Evolutionary conservation across 2,113 vertebrate species (phyloP).

Genomic region (Azemiops feae): DNA sequence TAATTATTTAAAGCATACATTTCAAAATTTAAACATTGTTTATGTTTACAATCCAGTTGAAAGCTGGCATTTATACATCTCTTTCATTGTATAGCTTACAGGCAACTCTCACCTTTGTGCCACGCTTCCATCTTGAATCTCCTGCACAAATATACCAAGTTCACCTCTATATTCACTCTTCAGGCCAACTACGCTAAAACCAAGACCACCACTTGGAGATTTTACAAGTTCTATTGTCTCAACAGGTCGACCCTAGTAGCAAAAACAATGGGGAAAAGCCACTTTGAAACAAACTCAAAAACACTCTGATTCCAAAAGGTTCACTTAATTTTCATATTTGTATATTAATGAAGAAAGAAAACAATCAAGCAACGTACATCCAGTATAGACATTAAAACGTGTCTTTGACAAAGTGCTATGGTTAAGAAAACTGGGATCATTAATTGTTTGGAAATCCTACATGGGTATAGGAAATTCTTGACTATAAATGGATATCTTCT

Average conservation of each 20-base stretch:
- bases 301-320: background rate
- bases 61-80: background rate
- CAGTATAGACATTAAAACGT: background rate
- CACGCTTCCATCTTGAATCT: slow-evolving; percentile 89
- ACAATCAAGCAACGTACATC: background rate
- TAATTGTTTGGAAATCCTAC: background rate
- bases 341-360: background rate
- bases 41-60: background rate
- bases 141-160: slow-evolving; percentile 94
- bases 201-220: slow-evolving; percentile 83
- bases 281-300: slow-evolving; percentile 23
- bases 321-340: background rate
- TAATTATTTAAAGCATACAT: background rate
- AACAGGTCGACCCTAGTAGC: slow-evolving; percentile 82
- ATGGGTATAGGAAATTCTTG: background rate
- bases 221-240: slow-evolving; percentile 85
- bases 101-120: slow-evolving; percentile 77
- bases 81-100: background rate
- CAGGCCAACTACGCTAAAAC: slow-evolving; percentile 92
- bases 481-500: background rate
- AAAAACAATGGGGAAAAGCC: slow-evolving; percentile 24
- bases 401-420: background rate
- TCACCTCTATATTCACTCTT: slow-evolving; percentile 91
- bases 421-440: background rate
- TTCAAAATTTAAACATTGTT: background rate